Conservation (phyloP, 2,888 invertebrate genomes). For the Dermolepida albohirtum region DNA sequence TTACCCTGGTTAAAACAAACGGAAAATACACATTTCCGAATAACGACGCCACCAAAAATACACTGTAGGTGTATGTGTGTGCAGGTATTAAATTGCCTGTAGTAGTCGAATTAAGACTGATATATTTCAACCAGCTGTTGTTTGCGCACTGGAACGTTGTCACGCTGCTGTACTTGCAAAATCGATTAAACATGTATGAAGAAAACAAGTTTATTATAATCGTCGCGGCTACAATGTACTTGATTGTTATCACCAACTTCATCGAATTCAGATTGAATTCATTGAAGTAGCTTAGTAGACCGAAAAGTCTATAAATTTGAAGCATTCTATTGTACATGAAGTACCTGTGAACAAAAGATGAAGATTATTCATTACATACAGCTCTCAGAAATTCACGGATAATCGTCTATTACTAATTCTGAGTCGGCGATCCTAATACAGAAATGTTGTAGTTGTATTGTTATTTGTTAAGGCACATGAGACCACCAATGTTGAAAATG, state of each 20-base stretch:
- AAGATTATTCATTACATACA: too few relatives aligned
- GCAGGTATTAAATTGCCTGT: not conserved
- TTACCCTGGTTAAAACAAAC: conserved; percentile 9
- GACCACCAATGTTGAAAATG: too few relatives aligned
- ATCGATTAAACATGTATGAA: not conserved
- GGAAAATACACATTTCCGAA: conserved; percentile 27
- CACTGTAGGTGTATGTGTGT: conserved; percentile 10
- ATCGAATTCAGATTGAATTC: conserved; percentile 6
- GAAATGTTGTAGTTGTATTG: too few relatives aligned
- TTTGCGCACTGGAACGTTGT: conserved; percentile 13
- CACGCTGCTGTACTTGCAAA: conserved; percentile 1
- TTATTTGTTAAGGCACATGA: too few relatives aligned
- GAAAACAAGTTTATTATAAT: conserved; percentile 11
- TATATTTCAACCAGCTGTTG: not conserved
- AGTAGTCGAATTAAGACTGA: not conserved
- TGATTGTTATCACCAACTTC: conserved; percentile 19
- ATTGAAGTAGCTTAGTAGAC: conserved; percentile 34
- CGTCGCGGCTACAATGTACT: conserved; percentile 6
- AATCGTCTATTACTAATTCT: too few relatives aligned
- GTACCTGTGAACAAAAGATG: conserved; percentile 10
- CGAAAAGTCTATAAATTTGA: conserved; percentile 47
- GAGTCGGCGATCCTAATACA: too few relatives aligned
- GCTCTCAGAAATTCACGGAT: too few relatives aligned
- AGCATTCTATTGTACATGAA: conserved; percentile 44
- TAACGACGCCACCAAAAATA: conserved; percentile 26